Percentiles rank a stretch among this genome's conserved stretches.
Conservation (phyloP, 2,888 invertebrate species). For the Resseliella maxima region DNA sequence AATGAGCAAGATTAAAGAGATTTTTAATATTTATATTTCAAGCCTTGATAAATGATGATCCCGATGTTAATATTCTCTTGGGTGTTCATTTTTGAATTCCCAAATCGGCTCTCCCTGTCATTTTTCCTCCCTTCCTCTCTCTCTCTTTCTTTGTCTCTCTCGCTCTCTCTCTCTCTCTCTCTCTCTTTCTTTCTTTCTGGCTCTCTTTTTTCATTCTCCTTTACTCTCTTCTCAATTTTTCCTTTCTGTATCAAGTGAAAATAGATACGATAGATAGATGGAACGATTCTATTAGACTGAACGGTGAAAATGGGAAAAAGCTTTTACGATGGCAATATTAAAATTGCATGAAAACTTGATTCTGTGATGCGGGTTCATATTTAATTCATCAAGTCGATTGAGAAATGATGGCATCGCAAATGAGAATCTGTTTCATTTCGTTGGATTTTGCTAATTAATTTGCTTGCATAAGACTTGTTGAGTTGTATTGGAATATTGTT, state of each 20-base stretch:
- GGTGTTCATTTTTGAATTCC: not conserved
- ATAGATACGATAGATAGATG: too few relatives aligned
- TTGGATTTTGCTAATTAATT: slow-evolving; percentile 27
- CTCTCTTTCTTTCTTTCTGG: too few relatives aligned
- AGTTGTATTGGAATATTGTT: not conserved
- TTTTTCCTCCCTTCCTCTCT: not conserved
- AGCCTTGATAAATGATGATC: slow-evolving; percentile 39
- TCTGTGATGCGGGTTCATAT: slow-evolving; percentile 43
- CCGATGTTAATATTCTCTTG: slow-evolving; percentile 33
- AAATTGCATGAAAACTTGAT: slow-evolving; percentile 25
- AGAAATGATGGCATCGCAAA: not conserved
- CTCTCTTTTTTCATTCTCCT: too few relatives aligned
- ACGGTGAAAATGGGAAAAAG: too few relatives aligned
- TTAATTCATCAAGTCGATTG: slow-evolving; percentile 25
- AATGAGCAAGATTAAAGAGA: slow-evolving; percentile 26
- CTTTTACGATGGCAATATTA: not conserved
- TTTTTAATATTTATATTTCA: slow-evolving; percentile 27
- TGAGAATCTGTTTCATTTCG: slow-evolving; percentile 6
- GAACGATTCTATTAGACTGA: too few relatives aligned
- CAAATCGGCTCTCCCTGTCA: too few relatives aligned
- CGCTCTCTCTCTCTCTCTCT: too few relatives aligned
- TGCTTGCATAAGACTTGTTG: not conserved
- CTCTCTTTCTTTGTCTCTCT: too few relatives aligned
- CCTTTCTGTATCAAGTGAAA: too few relatives aligned
- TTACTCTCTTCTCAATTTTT: too few relatives aligned